Evolutionary conservation across 2,888 invertebrate species (phyloP).

Genomic region (Nemoura dubitans): DNA sequence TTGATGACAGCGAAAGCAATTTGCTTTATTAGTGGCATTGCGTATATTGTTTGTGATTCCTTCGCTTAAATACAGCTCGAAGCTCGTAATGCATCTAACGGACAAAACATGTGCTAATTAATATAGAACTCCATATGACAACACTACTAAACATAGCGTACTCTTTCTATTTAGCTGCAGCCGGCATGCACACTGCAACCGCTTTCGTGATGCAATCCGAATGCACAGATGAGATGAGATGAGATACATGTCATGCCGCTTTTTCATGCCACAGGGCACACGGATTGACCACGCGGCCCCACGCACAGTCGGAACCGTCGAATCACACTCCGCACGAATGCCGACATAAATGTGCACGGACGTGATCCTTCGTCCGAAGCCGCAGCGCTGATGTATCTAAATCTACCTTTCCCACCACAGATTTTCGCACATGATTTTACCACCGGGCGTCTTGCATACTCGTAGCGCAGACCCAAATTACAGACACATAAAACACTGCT

Average conservation of each 20-base stretch:
- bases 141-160: background rate
- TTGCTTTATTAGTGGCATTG: background rate
- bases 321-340: background rate
- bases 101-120: constrained; percentile 9
- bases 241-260: background rate
- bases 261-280: background rate
- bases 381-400: background rate
- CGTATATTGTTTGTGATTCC: background rate
- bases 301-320: no score
- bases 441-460: background rate
- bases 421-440: background rate
- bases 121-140: background rate
- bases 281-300: no score
- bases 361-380: background rate
- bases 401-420: background rate
- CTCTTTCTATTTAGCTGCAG: background rate
- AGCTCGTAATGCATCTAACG: no score
- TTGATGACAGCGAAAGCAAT: background rate
- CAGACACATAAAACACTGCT: background rate
- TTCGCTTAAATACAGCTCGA: no score
- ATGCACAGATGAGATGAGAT: no score
- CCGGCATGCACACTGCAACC: background rate
- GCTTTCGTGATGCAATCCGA: background rate
- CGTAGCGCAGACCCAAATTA: background rate
- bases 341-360: background rate